Conservation (phyloP, 2,888 invertebrate species). For the Thysanoteuthis rhombus region DNA sequence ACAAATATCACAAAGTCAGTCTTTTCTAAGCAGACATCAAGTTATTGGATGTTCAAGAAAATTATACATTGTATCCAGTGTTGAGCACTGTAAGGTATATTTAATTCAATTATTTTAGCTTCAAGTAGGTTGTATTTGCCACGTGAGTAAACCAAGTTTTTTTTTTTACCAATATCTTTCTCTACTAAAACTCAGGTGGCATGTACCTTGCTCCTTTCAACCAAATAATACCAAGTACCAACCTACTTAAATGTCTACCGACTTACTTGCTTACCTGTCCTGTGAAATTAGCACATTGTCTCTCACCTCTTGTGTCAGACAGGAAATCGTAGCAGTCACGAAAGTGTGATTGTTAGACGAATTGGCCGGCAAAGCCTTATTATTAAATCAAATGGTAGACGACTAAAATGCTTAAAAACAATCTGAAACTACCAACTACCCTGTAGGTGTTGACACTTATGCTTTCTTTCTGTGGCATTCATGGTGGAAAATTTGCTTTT, state of each 20-base stretch:
- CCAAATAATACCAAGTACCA: not conserved
- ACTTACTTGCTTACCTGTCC: not conserved
- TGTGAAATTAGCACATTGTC: not conserved
- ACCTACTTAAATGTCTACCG: not conserved
- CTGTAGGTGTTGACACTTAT: not conserved
- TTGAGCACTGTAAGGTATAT: no score
- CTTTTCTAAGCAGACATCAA: no score
- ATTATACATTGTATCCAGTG: no score
- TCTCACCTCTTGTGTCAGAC: not conserved
- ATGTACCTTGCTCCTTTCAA: not conserved
- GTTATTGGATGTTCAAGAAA: no score
- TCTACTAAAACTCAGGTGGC: not conserved
- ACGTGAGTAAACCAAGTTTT: no score
- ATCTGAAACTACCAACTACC: not conserved
- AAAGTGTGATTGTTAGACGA: not conserved
- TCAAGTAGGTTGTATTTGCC: no score
- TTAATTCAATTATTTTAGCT: no score
- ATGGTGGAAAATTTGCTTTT: no score
- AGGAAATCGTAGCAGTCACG: not conserved
- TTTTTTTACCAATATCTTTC: not conserved
- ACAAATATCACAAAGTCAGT: no score
- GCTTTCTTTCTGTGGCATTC: no score
- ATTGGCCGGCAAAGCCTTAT: not conserved
- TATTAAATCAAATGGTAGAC: not conserved
- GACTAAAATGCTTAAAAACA: not conserved